Percentiles rank a stretch among this genome's conserved stretches.
Conservation (phyloP, 2,888 invertebrate species). For the Aquatica leii region DNA sequence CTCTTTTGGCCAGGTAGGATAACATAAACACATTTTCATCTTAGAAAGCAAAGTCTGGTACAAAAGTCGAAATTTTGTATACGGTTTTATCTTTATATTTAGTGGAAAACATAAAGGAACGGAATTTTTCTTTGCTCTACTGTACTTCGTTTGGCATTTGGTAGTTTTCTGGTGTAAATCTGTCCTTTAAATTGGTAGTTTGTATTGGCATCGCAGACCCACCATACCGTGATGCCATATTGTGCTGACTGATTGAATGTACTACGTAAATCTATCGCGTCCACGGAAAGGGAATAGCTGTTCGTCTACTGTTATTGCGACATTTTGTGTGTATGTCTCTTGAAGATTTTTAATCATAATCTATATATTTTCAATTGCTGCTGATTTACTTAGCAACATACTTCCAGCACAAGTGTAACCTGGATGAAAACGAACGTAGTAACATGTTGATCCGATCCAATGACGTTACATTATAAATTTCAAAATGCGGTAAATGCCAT, state of each 20-base stretch:
- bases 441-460: too few species aligned
- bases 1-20: too few species aligned
- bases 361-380: not conserved
- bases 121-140: not conserved
- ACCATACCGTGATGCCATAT: not conserved
- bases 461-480: too few species aligned
- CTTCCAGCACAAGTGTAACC: not conserved
- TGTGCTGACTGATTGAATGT: too few species aligned
- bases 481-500: too few species aligned
- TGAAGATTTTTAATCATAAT: not conserved
- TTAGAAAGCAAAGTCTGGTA: not conserved
- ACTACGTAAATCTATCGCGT: too few species aligned
- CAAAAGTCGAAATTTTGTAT: too few species aligned
- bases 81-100: not conserved
- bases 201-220: not conserved
- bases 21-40: not conserved
- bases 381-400: not conserved
- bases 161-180: not conserved
- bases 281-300: too few species aligned
- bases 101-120: not conserved
- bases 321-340: not conserved
- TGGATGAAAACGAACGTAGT: too few species aligned
- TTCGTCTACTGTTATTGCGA: not conserved
- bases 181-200: not conserved
- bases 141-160: not conserved